Evolutionary conservation across 2,888 invertebrate species (phyloP), one percentile per base, ranked within the genome.

Genomic region (Chelonus formosanus): DNA sequence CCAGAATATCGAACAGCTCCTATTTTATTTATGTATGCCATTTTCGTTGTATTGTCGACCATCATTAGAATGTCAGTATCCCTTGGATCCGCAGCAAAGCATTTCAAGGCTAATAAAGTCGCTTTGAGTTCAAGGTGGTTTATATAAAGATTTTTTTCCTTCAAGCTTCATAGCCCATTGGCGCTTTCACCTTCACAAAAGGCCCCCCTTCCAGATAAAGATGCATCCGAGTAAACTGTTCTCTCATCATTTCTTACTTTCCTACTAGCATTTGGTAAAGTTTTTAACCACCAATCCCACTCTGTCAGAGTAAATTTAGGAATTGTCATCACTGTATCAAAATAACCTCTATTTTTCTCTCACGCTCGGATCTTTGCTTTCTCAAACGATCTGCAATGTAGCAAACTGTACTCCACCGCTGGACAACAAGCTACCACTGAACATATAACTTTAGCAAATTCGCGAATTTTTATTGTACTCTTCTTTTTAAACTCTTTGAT

Each of bases 1-100:
- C 70, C 56, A 3, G 63, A 55, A 67, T 69, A 75, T 64, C 72
- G 70, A 10, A 69, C 62, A 44, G 73, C 71, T 5, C 70, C 71
- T 71, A 73, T 71, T 59, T 52, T 56, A 53, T 71, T 70, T 34
- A 71, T 53, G 50, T 74, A 73, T 4, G 71, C 67, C 20, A 73
- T 64, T 3, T 71, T 72, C 4, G 71, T 74, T n/a, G 68, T 71
- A 56, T 73, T 73, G 55, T 71, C 73, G 4, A 65, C 59, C 73
- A 53, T 34, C 6, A 48, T 48, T 35, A 54, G 36, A 31, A 10
- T 8, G 7, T 36, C 50, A 36, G 57, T 54, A 0, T 56, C 8
- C n/a, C 31, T 34, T 47, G 57, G 32, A 45, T 56, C 50, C 40
- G 48, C 48, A 7, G 48, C 4, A 20, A 40, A 40, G 6, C 40